Conservation (phyloP, 2,113 vertebrate species). For the Polyodon spathula region DNA sequence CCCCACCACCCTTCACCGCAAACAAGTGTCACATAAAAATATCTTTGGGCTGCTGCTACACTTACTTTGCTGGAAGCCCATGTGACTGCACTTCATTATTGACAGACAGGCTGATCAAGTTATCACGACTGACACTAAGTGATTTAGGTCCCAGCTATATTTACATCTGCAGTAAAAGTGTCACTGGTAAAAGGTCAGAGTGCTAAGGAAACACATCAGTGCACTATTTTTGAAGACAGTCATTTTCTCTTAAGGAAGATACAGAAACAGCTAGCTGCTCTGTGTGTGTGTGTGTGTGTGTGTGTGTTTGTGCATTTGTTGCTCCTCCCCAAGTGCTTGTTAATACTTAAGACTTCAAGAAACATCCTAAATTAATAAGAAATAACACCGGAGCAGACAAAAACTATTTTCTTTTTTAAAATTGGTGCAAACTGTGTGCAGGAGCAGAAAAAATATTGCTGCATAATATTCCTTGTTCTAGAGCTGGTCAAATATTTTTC, state of each 20-base stretch:
- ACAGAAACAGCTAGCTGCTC: too few species aligned
- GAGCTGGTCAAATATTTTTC: too few species aligned
- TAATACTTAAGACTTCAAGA: too few species aligned
- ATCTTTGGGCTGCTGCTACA: slow-evolving; percentile 16
- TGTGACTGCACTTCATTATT: slow-evolving; percentile 43
- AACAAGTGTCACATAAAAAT: slow-evolving; percentile 34
- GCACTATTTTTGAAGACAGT: slow-evolving; percentile 20
- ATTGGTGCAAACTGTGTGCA: too few species aligned
- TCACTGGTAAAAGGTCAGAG: slow-evolving; percentile 45
- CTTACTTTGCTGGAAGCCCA: slow-evolving; percentile 22
- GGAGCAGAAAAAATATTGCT: too few species aligned
- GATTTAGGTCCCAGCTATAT: slow-evolving; percentile 50
- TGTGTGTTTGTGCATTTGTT: too few species aligned
- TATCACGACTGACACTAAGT: slow-evolving; percentile 47
- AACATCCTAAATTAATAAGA: too few species aligned
- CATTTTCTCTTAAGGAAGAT: not conserved
- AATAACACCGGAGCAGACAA: too few species aligned
- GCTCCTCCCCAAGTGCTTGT: too few species aligned
- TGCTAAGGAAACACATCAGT: slow-evolving; percentile 26
- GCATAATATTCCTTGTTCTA: too few species aligned
- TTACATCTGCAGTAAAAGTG: slow-evolving; percentile 47
- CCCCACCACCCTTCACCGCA: slow-evolving; percentile 28
- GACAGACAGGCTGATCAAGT: slow-evolving; percentile 35
- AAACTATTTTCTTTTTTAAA: too few species aligned
- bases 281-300: too few species aligned